Percentiles rank a stretch among this genome's conserved stretches.
These are phyloP conservation scores for Chondrilla cf. caribensis DNA, from an alignment of 37 sponge, comb jelly and placozoan genomes.

Conservation along the genomic window DNA sequence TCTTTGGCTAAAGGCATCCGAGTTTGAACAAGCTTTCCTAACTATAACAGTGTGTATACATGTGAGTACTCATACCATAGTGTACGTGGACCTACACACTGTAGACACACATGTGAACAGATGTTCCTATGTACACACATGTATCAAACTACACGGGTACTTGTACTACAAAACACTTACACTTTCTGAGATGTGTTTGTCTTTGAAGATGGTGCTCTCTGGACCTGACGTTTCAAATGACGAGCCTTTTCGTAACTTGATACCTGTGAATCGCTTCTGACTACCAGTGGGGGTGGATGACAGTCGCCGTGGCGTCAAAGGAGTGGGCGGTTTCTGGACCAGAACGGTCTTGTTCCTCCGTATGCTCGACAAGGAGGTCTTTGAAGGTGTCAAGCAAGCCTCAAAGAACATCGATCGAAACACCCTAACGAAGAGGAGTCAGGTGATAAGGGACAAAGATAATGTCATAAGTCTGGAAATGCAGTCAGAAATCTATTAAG, in stretches of 20 bases:
- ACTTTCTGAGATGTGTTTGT: background rate
- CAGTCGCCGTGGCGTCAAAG: background rate
- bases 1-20: no score
- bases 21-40: no score
- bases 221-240: background rate
- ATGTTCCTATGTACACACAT: no score
- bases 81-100: no score
- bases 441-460: no score
- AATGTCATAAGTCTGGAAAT: no score
- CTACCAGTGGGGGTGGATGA: background rate
- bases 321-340: background rate
- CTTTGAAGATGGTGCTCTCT: background rate
- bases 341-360: conserved; percentile 4
- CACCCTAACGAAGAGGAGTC: background rate
- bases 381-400: background rate
- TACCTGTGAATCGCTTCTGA: background rate
- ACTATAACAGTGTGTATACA: no score
- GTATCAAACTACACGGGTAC: no score
- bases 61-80: no score
- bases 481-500: no score
- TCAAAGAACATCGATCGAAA: conserved; percentile 8
- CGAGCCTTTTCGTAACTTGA: conserved; percentile 2
- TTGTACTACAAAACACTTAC: no score
- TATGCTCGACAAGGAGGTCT: background rate
- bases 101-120: no score